Conservation (phyloP, 2,113 vertebrate genomes). For the Platanista minor region DNA sequence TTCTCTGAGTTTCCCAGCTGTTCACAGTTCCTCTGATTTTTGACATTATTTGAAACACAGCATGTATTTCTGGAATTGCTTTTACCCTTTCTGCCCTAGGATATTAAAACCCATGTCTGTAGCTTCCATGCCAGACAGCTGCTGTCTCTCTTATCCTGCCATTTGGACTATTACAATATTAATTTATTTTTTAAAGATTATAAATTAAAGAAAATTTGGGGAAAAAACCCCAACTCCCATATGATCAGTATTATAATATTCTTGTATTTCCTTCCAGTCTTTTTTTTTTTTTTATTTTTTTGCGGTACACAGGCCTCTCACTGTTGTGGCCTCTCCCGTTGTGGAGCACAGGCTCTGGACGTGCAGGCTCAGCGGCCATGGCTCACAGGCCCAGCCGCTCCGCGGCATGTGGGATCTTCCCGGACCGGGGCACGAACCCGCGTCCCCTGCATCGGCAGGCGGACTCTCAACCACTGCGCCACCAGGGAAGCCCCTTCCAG, state of each 20-base stretch:
- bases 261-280: not conserved
- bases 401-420: too few species aligned
- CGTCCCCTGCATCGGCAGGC: too few species aligned
- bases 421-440: too few species aligned
- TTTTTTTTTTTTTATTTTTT: too few species aligned
- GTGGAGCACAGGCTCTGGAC: too few species aligned
- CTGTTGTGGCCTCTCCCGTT: too few species aligned
- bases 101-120: not conserved
- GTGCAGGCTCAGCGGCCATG: too few species aligned
- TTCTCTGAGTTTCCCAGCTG: not conserved
- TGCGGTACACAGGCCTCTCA: too few species aligned
- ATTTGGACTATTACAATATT: not conserved
- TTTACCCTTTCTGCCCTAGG: not conserved
- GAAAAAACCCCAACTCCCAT: not conserved
- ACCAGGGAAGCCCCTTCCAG: too few species aligned
- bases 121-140: not conserved
- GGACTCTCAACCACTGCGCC: too few species aligned
- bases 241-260: not conserved
- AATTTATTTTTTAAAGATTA: not conserved
- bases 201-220: not conserved
- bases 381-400: too few species aligned
- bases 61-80: not conserved
- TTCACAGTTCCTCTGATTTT: not conserved
- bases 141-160: not conserved
- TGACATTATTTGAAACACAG: not conserved